Percentiles rank a stretch among this genome's conserved stretches.
phyloP scores from a whole-genome alignment of 2,888 invertebrate species.

The Strigamia maritima region DNA sequence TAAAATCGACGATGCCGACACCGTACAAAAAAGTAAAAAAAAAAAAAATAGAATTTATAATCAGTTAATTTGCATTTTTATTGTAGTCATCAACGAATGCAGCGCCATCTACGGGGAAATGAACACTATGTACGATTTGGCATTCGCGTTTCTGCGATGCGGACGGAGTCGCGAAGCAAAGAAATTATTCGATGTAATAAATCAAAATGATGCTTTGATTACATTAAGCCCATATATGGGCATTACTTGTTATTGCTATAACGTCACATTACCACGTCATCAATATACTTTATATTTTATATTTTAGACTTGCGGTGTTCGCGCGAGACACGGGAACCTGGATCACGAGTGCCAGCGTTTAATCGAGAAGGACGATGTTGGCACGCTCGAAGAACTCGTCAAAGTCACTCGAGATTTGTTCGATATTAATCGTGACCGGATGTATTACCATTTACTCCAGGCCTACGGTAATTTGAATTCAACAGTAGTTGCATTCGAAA shows the following conservation, averaged over 20 bases:
- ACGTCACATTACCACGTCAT: too few species aligned
- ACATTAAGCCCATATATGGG: too few species aligned
- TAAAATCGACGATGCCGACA: constrained; percentile 62
- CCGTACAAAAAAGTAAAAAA: constrained; percentile 64
- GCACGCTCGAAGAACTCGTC: constrained; percentile 70
- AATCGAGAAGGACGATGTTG: constrained; percentile 59
- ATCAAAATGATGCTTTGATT: too few species aligned
- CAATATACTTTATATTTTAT: too few species aligned
- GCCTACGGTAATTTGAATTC: constrained; percentile 59
- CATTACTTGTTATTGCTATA: too few species aligned
- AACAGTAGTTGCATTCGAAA: not conserved
- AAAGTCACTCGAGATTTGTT: constrained; percentile 73
- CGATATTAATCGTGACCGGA: constrained; percentile 69
- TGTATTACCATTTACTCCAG: constrained; percentile 71
- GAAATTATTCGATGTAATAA: constrained; percentile 70
- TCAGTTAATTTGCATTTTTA: not conserved
- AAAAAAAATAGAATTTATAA: too few species aligned
- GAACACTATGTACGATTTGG: constrained; percentile 77
- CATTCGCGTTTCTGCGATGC: constrained; percentile 77
- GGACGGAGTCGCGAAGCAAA: constrained; percentile 74
- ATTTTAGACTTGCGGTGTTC: constrained; percentile 69
- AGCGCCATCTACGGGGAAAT: constrained; percentile 75
- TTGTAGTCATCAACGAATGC: constrained; percentile 68
- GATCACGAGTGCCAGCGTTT: constrained; percentile 61
- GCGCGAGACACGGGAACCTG: constrained; percentile 65